phyloP scores from a whole-genome alignment of 1,140 invertebrate genomes.

The Leptonema lineaticorne region DNA sequence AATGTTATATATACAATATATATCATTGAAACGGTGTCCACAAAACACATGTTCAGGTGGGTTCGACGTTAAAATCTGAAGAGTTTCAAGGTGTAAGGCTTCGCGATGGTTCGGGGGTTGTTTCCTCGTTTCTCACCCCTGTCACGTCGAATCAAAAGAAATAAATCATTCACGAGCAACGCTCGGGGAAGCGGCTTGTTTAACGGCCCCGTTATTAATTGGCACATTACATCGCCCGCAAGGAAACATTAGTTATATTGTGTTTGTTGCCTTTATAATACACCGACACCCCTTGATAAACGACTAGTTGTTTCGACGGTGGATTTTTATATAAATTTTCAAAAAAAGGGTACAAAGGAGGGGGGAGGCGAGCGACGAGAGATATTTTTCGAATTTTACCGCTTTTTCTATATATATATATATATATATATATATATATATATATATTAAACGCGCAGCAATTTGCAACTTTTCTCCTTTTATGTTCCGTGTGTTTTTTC shows the following conservation, averaged over 20 bases:
- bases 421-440: too few species aligned
- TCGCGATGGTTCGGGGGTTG: too few species aligned
- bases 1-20: too few species aligned
- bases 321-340: too few species aligned
- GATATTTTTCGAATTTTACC: too few species aligned
- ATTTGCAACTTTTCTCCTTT: conserved; percentile 1
- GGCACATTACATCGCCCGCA: conserved; percentile 17
- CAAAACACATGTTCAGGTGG: too few species aligned
- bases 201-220: conserved; percentile 16
- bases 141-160: conserved; percentile 10
- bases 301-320: conserved; percentile 17
- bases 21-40: too few species aligned
- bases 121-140: neutral
- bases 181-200: conserved; percentile 8
- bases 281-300: conserved; percentile 12
- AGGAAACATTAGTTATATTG: conserved; percentile 19
- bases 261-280: conserved; percentile 16
- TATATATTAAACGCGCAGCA: conserved; percentile 3
- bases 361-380: too few species aligned
- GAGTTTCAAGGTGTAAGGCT: too few species aligned
- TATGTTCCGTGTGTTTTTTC: neutral
- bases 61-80: too few species aligned
- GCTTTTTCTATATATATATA: too few species aligned
- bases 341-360: too few species aligned
- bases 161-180: conserved; percentile 16